Evolutionary conservation across 2,797 vertebrate genomes (phyloP).

Genomic region (Phalloptychus januarius): DNA sequence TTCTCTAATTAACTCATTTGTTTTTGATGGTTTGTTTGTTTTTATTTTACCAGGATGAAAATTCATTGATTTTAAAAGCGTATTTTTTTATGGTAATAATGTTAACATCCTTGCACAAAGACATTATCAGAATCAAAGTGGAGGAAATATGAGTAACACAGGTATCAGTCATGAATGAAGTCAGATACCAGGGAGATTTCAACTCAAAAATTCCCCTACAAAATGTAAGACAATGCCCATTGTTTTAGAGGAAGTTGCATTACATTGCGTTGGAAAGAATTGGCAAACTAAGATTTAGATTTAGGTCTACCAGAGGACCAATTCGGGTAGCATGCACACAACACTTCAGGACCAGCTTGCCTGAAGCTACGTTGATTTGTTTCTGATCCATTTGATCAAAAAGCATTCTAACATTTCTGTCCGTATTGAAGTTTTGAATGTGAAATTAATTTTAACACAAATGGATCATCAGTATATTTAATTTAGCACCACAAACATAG

Average conservation of each 20-base stretch:
- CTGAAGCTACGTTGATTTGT: background rate
- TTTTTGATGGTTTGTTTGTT: too few relatives aligned
- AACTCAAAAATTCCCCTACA: conserved; percentile 22
- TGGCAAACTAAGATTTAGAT: background rate
- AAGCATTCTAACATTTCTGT: background rate
- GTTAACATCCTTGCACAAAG: background rate
- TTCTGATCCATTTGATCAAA: background rate
- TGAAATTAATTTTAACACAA: background rate
- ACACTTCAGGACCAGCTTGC: background rate
- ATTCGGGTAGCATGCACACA: background rate
- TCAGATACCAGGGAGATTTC: background rate
- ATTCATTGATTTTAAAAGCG: too few relatives aligned
- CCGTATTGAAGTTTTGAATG: background rate
- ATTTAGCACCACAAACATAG: background rate
- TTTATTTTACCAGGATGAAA: too few relatives aligned
- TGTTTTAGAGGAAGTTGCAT: conserved; percentile 31
- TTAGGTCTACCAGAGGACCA: background rate
- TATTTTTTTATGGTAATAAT: too few relatives aligned
- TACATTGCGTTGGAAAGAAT: background rate
- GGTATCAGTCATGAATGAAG: conserved; percentile 21
- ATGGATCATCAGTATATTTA: background rate
- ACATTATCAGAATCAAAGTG: conserved; percentile 27
- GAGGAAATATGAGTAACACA: conserved; percentile 59
- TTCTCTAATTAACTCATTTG: conserved; percentile 5
- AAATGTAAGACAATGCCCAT: conserved; percentile 16